phyloP scores from a whole-genome alignment of 1,140 invertebrate species.

The Brachionus asplanchnoidis region DNA sequence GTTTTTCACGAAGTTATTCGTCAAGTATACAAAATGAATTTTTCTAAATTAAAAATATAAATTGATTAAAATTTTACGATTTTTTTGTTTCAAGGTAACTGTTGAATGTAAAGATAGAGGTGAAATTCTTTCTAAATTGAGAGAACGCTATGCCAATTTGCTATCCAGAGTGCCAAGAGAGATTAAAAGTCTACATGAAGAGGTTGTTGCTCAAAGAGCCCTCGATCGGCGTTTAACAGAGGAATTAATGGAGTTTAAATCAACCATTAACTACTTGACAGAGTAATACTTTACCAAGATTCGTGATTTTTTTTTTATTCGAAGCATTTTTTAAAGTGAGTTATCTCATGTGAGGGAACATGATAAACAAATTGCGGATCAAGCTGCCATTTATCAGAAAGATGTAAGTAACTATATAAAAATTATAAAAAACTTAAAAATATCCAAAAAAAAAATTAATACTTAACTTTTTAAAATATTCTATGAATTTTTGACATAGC shows the following conservation, averaged over 20 bases:
- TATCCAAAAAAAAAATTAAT: too few species aligned
- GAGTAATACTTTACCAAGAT: slow-evolving; percentile 45
- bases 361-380: slow-evolving; percentile 52
- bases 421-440: too few species aligned
- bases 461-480: too few species aligned
- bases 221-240: slow-evolving; percentile 56
- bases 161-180: slow-evolving; percentile 54
- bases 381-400: slow-evolving; percentile 53
- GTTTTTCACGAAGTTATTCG: slow-evolving; percentile 57
- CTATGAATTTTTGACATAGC: too few species aligned
- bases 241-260: slow-evolving; percentile 56
- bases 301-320: slow-evolving; percentile 8
- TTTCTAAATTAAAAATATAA: not conserved
- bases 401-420: slow-evolving; percentile 51
- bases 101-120: slow-evolving; percentile 56
- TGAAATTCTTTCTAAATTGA: slow-evolving; percentile 51
- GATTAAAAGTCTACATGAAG: slow-evolving; percentile 56
- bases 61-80: not conserved
- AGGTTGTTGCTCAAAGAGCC: slow-evolving; percentile 56
- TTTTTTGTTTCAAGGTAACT: slow-evolving; percentile 47
- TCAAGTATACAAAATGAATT: slow-evolving; percentile 47
- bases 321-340: slow-evolving; percentile 48
- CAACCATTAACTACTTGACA: slow-evolving; percentile 52
- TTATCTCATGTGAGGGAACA: slow-evolving; percentile 55
- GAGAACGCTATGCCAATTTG: slow-evolving; percentile 51